Evolutionary conservation across 2,797 vertebrate genomes (phyloP).

Genomic region (Galaxias olidus): DNA sequence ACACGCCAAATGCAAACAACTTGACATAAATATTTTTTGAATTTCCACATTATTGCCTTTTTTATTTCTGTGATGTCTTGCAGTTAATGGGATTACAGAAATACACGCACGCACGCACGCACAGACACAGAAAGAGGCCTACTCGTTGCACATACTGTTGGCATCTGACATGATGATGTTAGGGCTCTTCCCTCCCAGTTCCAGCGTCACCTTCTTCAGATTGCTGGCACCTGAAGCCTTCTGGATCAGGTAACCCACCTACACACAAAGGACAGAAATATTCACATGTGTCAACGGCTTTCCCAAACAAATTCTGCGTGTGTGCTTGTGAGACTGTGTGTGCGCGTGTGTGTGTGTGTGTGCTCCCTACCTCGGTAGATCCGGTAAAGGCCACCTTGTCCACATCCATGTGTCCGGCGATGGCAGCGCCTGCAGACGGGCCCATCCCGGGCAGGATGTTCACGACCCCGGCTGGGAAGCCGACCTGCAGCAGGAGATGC

Average conservation of each 20-base stretch:
- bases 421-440: slow-evolving; percentile 88
- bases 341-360: not conserved
- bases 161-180: slow-evolving; percentile 94
- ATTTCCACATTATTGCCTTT: no score
- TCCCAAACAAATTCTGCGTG: not conserved
- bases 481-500: slow-evolving; percentile 73
- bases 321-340: not conserved
- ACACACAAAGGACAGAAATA: slow-evolving; percentile 1
- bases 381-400: slow-evolving; percentile 97
- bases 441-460: slow-evolving; percentile 92
- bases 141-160: slow-evolving; percentile 75
- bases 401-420: slow-evolving; percentile 87
- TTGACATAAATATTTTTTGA: no score
- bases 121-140: no score
- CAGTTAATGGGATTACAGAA: no score
- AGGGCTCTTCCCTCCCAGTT: slow-evolving; percentile 96
- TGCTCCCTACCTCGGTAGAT: slow-evolving; percentile 85
- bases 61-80: no score
- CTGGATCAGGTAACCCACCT: slow-evolving; percentile 93
- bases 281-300: not conserved
- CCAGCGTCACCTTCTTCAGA: slow-evolving; percentile 93
- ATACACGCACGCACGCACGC: no score
- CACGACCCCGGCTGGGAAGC: slow-evolving; percentile 94
- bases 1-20: no score
- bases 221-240: slow-evolving; percentile 89